Evolutionary conservation across 2,888 invertebrate species (phyloP), one percentile per base, ranked within the genome.

Genomic region (Exephanes ischioxanthus): DNA sequence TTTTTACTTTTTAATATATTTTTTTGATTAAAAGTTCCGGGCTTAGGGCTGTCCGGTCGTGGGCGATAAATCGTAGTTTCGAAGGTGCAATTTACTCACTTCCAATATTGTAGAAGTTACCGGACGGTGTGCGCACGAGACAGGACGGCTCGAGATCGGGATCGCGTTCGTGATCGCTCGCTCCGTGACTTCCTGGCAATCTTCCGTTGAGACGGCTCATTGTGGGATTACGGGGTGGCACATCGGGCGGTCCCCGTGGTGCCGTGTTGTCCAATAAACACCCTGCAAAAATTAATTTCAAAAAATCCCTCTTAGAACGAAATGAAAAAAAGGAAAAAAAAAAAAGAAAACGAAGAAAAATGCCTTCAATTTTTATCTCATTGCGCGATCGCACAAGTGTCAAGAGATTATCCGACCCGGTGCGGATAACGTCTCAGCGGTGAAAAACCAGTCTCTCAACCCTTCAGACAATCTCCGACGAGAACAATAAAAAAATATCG

Each of bases 191-290:
- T 94, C 97, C 97, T 94, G 97, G 97, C 94, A 97, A 96, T 94
- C 98, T 97, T 94, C 97, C 97, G 96, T 98, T 98, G 94, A 97
- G 96, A 93, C 98, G 97, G 95, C 96, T 97, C 98, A 98, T 98
- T 95, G 97, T 97, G 92, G 97, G 97, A 95, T 97, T 98, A 93
- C 98, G 96, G 90, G 98, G 98, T 94, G 98, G 98, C 95, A 98
- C 97, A 96, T 98, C 98, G 94, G 98, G 97, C 92, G 97, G 96
- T 90, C 93, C 94, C 93, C 94, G 93, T 92, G 97, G 96, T 94
- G 96, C 96, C 94, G 96, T 96, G 94, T 97, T 97, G 95, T 97
- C 98, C 94, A 98, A 95, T 94, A 97, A 96, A 96, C 97, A 97
- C 96, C 97, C 97, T 97, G 96, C 86, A 95, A 95, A 91, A 93